These are phyloP conservation scores for Noctuana brunneofusca DNA, from an alignment of 2,888 invertebrate species.

Conservation along the genomic window DNA sequence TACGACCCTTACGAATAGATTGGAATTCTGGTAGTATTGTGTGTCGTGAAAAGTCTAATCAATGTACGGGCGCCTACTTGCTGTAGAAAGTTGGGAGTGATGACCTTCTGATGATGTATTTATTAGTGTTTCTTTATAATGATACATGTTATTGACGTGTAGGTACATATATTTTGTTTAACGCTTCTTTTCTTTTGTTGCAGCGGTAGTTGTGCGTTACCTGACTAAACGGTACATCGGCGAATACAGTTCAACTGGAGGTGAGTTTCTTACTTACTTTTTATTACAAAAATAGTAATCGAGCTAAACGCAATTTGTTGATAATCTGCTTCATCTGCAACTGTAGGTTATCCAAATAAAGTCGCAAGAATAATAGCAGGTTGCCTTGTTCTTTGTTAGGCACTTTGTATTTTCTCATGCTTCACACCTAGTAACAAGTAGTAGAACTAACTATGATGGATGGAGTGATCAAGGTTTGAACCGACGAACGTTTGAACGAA, in stretches of 20 bases:
- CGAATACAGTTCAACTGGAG: slow-evolving; percentile 91
- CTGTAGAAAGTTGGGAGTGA: slow-evolving; percentile 72
- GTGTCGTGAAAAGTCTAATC: slow-evolving; percentile 68
- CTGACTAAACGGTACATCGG: slow-evolving; percentile 91
- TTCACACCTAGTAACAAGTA: slow-evolving; percentile 13
- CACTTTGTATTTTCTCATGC: neutral
- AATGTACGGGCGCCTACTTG: slow-evolving; percentile 40
- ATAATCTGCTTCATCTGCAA: too few relatives aligned
- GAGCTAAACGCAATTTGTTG: too few relatives aligned
- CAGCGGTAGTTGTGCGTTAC: slow-evolving; percentile 91
- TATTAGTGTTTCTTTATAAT: slow-evolving; percentile 40
- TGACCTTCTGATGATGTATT: slow-evolving; percentile 58
- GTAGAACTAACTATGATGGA: slow-evolving; percentile 28
- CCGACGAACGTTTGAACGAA: too few relatives aligned
- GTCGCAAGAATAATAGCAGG: too few relatives aligned
- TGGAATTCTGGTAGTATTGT: slow-evolving; percentile 66
- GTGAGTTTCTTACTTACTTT: slow-evolving; percentile 75
- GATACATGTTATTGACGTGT: slow-evolving; percentile 10
- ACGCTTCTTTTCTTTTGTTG: slow-evolving; percentile 72
- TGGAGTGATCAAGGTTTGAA: slow-evolving; percentile 9
- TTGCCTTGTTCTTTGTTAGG: neutral
- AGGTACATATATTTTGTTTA: slow-evolving; percentile 38
- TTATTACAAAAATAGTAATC: neutral
- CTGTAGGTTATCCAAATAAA: too few relatives aligned
- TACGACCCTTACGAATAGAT: slow-evolving; percentile 52